phyloP scores from a whole-genome alignment of 2,113 vertebrate species.

The Physeter macrocephalus region DNA sequence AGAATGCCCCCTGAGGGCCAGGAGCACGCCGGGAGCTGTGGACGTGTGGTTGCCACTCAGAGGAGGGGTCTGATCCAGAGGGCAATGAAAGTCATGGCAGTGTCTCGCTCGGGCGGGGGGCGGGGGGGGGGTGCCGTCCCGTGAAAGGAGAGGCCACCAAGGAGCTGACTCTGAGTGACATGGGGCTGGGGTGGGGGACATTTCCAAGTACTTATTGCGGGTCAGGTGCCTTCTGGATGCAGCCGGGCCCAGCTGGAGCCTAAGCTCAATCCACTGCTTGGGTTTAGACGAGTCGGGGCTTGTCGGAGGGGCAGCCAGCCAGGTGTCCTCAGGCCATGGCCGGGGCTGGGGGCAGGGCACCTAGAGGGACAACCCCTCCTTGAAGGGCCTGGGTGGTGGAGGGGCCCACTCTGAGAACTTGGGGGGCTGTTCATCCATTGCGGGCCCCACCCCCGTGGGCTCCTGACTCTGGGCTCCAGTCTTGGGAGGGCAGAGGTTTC shows the following conservation, averaged over 20 bases:
- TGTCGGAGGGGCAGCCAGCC: slow-evolving; percentile 46
- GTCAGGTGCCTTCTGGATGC: slow-evolving; percentile 51
- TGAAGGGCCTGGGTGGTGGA: not conserved
- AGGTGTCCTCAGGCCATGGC: not conserved
- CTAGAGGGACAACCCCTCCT: not conserved
- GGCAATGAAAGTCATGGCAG: not conserved
- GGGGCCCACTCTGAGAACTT: not conserved
- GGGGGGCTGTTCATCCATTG: not conserved
- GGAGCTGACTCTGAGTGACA: not conserved
- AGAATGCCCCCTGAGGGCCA: no score
- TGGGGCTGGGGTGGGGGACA: not conserved
- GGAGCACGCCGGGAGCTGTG: not conserved
- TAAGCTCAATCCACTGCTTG: slow-evolving; percentile 54
- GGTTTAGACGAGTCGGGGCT: slow-evolving; percentile 59
- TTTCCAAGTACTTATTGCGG: not conserved
- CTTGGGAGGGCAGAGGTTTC: not conserved
- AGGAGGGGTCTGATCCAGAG: not conserved
- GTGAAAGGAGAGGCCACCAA: not conserved
- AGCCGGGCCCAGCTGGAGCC: slow-evolving; percentile 56
- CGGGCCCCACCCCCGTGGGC: rapidly evolving
- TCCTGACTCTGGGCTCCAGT: not conserved
- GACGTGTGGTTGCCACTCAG: not conserved
- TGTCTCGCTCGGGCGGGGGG: not conserved
- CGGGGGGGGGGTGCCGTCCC: not conserved
- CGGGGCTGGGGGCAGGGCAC: not conserved